phyloP scores from a whole-genome alignment of 2,888 invertebrate genomes.

The Caenorhabditis sp. region DNA sequence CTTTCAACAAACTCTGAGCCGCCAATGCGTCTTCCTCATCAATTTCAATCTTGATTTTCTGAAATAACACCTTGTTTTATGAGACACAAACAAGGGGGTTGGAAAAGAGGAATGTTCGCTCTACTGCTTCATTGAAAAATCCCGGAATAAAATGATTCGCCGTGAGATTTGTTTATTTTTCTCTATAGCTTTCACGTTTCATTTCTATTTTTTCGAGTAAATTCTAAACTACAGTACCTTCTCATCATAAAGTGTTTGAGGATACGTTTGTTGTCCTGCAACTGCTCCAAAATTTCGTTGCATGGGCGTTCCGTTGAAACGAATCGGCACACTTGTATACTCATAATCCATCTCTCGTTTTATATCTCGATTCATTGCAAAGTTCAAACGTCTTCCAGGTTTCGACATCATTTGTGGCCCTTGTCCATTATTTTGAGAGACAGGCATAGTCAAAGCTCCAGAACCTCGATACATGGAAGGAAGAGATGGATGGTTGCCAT shows the following conservation, averaged over 20 bases:
- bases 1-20: conserved; percentile 23
- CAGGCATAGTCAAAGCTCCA: conserved; percentile 8
- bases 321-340: conserved; percentile 21
- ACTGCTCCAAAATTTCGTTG: background rate
- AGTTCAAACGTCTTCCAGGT: conserved; percentile 4
- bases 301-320: conserved; percentile 18
- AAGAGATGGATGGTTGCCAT: background rate
- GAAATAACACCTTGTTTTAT: conserved; percentile 3
- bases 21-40: conserved; percentile 38
- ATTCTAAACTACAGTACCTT: too few species aligned
- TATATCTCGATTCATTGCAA: conserved; percentile 11
- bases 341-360: background rate
- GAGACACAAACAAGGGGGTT: too few species aligned
- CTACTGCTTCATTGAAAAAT: background rate
- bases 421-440: conserved; percentile 2
- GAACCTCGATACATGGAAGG: conserved; percentile 13
- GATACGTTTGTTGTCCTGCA: background rate
- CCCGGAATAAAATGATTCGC: too few species aligned
- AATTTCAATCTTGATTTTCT: conserved; percentile 36
- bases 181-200: too few species aligned
- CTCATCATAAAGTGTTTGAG: background rate
- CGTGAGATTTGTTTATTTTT: too few species aligned
- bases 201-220: too few species aligned
- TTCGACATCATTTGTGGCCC: background rate
- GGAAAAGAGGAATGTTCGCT: background rate